Evolutionary conservation across 2,113 vertebrate species (phyloP).

Genomic region (Neolamprologus fasciatus): DNA sequence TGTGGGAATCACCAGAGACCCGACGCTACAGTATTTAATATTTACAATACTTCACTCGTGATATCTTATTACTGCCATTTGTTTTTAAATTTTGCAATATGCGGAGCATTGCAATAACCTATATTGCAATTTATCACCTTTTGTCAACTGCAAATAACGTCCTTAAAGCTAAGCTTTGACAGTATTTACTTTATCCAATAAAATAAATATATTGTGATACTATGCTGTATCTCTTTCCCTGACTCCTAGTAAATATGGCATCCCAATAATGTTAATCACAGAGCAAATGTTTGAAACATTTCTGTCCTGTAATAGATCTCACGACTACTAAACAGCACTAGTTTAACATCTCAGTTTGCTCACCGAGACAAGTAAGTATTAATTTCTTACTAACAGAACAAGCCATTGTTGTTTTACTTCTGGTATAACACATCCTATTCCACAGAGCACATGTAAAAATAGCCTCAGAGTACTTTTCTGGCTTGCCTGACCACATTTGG

Average conservation of each 20-base stretch:
- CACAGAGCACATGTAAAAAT: background rate
- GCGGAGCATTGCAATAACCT: background rate
- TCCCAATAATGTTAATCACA: background rate
- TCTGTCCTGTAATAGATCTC: background rate
- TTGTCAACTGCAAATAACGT: background rate
- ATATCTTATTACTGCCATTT: background rate
- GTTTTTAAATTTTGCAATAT: background rate
- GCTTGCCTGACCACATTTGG: slow-evolving; percentile 24
- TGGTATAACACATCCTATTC: background rate
- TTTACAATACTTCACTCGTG: background rate
- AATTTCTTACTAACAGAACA: background rate
- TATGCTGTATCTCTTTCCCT: background rate
- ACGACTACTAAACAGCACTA: background rate
- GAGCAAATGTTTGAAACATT: background rate
- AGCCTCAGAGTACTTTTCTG: background rate
- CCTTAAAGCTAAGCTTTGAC: background rate
- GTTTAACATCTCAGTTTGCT: background rate
- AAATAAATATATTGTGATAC: background rate
- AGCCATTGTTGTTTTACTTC: background rate
- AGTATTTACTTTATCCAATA: background rate
- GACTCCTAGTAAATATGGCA: background rate
- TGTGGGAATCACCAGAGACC: background rate
- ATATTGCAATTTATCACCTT: background rate
- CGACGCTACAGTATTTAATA: background rate
- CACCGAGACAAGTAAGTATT: background rate